Base-by-base conservation (phyloP, 30 jellyfish, hydroid and myxozoan genomes). In the Cassiopea xamachana region DNA sequence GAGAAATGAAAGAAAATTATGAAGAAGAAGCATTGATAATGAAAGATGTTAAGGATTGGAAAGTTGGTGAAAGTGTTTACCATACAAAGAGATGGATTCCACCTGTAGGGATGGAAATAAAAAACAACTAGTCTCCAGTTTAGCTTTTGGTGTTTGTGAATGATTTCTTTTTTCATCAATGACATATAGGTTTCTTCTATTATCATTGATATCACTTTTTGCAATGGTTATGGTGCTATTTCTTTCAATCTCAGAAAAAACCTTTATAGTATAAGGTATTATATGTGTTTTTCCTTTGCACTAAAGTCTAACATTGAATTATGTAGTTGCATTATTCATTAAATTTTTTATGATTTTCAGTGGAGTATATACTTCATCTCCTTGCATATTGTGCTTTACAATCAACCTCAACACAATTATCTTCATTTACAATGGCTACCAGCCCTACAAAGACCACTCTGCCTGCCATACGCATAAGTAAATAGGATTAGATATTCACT, bases 21-120 rank as follows among this genome's bases (percentile, higher is more conserved):
- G 99, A 96, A 77, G 82, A 77, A 73, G 99, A 96, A 73, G 97
- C 98, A 61, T 48, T 77, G 55, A 92, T 96, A 2, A 96, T 96
- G 99, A 96, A 96, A 77, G 99, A 96, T 84, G 99, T 96, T 44
- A 68, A 85, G 68, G 99, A 97, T 10, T 96, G 99, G 99, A 89
- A 96, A 64, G 98, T 93, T 81, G 98, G 98, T 14, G 96, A 96
- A 80, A 96, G 98, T 81, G 95, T 96, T 1, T 93, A 81, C 81
- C 86, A 96, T 70, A 96, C 96, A 19, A 92, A 96, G 48, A 92
- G 98, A 71, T 96, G 99, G 99, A 98, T 96, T 15, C 92, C 96
- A 60, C 99, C 99, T 16, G 69, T 92, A 17, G 74, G 95, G 10
- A 70, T 60, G 18, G 95, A 96, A 58, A 67, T 96, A 55, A 82